Base-by-base conservation (phyloP, 30 jellyfish, hydroid and myxozoan species). In the Hydractinia echinata region DNA sequence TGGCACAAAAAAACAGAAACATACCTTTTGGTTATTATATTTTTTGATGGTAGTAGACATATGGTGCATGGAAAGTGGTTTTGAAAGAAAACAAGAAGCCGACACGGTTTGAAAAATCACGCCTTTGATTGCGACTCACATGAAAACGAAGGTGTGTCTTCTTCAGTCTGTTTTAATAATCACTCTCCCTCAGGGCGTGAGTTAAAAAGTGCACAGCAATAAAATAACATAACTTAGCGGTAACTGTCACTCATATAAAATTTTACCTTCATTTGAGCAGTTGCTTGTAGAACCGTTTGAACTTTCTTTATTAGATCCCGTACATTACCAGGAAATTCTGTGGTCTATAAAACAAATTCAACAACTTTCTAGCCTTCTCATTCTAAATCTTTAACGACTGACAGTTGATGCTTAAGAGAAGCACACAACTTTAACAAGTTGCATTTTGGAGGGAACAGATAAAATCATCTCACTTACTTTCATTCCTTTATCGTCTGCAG, bases 291-390 rank as follows among this genome's bases (percentile, higher is more conserved):
- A 30, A 93, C 99, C 3, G 99, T 93, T 79, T 93, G 99, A 9
- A 93, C 99, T 76, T 93, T 93, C 91, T 93, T 93, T 58, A 93
- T 88, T 85, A 93, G 76, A 56, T 93, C 99, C 56, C 96, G 88
- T 18, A 93, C 99, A 81, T 93, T 96, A 50, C 95, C 86, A 8
- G 96, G 96, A 81, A 93, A 93, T 53, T 93, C 99, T 10, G 99
- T 93, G 71, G 84, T 88, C 99, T 93, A 72, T 7, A 30, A 15
- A 10, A 20, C 79, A 52, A 19, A 53, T 15, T 21, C 10, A 76
- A 76, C 10, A 73, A 10, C 18, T 16, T 73, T 10, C 44, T 30
- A 30, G 44, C 44, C 44, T 30, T 30, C 44, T 30, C 44, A 30
- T 30, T 30, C 44, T 30, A 30, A 0, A 30, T 30, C 44, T 30